Conservation (phyloP, 1,140 invertebrate species). For the Wasmannia auropunctata region DNA sequence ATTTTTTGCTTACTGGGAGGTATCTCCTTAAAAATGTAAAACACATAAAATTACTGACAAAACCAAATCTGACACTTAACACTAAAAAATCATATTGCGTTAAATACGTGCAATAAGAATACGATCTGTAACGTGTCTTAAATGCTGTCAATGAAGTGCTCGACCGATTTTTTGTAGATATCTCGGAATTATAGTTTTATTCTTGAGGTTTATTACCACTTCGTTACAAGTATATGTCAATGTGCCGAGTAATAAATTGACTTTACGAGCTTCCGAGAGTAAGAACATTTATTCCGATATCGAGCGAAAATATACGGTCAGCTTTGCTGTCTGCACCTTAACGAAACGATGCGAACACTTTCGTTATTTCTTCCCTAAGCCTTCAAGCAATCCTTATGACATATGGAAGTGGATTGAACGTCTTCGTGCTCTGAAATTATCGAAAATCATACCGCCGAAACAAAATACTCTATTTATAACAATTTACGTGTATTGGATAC, state of each 20-base stretch:
- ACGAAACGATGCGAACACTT: slow-evolving; percentile 22
- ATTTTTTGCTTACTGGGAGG: too few species aligned
- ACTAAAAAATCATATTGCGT: not conserved
- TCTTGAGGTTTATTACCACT: slow-evolving; percentile 18
- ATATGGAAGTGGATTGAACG: not conserved
- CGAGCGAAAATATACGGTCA: slow-evolving; percentile 28
- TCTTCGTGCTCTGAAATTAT: not conserved
- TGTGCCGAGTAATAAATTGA: slow-evolving; percentile 30
- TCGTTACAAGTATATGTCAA: slow-evolving; percentile 32
- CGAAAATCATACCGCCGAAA: not conserved
- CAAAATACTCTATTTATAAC: not conserved
- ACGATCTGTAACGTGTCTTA: not conserved
- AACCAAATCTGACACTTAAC: not conserved
- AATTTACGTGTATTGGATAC: not conserved
- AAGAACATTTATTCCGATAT: slow-evolving; percentile 50
- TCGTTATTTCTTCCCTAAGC: slow-evolving; percentile 25
- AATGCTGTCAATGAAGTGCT: not conserved
- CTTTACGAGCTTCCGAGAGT: slow-evolving; percentile 39
- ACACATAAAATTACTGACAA: not conserved
- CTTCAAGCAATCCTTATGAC: not conserved
- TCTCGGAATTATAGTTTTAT: slow-evolving; percentile 27
- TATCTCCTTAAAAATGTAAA: not conserved
- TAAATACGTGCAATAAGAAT: not conserved
- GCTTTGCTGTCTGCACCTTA: slow-evolving; percentile 29
- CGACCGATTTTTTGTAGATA: not conserved